These are phyloP conservation scores for Choloepus hoffmanni DNA, from an alignment of 2,113 vertebrate genomes.

Conservation along the genomic window DNA sequence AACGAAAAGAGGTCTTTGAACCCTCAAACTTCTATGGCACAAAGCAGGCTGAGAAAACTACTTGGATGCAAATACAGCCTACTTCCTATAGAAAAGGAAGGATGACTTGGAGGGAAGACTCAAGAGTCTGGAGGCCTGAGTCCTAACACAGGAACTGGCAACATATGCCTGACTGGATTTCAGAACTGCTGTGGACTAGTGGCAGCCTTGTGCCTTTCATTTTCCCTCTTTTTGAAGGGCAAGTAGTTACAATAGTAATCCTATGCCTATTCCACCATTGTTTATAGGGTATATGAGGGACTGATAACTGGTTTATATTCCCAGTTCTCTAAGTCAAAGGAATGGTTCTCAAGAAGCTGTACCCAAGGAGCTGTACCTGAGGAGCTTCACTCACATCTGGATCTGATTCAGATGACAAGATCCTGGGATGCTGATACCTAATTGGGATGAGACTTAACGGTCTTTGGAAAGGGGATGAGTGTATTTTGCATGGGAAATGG, in stretches of 20 bases:
- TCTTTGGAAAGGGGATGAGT: neutral
- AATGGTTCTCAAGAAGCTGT: neutral
- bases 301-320: neutral
- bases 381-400: neutral
- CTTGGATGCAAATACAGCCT: neutral
- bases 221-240: neutral
- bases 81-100: neutral
- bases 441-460: neutral
- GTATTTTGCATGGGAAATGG: neutral
- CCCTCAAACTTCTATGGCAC: neutral
- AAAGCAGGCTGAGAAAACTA: neutral
- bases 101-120: neutral
- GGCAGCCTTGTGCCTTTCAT: neutral
- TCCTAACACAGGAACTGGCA: neutral
- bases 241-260: neutral
- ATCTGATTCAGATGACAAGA: neutral
- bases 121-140: neutral
- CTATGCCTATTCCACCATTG: too few relatives aligned
- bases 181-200: neutral
- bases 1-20: neutral
- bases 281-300: neutral
- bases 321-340: neutral
- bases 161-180: neutral
- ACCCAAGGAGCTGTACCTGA: neutral
- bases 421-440: neutral